Percentiles rank a stretch among this genome's conserved stretches.
phyloP scores from a whole-genome alignment of 1,140 invertebrate genomes.

The Chironomus striatipennis region DNA sequence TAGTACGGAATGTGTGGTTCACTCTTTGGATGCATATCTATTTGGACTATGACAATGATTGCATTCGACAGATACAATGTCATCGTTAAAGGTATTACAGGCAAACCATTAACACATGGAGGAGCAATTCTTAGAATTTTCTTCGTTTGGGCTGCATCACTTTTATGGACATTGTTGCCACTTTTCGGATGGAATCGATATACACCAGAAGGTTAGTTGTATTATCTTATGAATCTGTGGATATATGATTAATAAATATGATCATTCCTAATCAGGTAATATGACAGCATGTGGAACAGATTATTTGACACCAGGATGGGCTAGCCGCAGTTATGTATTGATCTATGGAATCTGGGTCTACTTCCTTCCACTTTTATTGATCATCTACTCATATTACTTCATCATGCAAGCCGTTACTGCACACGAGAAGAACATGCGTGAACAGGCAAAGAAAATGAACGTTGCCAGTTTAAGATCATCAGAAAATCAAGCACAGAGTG shows the following conservation, averaged over 20 bases:
- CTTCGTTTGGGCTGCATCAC: conserved; percentile 57
- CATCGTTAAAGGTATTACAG: conserved; percentile 68
- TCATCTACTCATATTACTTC: conserved; percentile 63
- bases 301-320: conserved; percentile 57
- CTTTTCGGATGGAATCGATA: conserved; percentile 76
- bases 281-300: conserved; percentile 74
- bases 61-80: conserved; percentile 77
- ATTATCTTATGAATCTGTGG: no score
- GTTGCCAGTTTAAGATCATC: conserved; percentile 54
- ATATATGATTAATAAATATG: no score
- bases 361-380: conserved; percentile 53
- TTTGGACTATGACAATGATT: conserved; percentile 76
- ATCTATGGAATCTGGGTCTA: conserved; percentile 55
- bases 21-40: conserved; percentile 68
- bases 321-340: conserved; percentile 54
- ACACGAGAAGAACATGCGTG: conserved; percentile 61
- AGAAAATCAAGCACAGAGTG: conserved; percentile 50
- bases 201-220: conserved; percentile 55
- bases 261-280: conserved; percentile 39
- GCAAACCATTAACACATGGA: conserved; percentile 59
- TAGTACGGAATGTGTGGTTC: conserved; percentile 70
- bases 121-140: conserved; percentile 58
- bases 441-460: conserved; percentile 66
- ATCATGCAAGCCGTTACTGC: conserved; percentile 55
- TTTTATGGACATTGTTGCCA: conserved; percentile 60